Percentiles rank a stretch among this genome's conserved stretches.
phyloP scores from a whole-genome alignment of 2,888 invertebrate genomes.

The Hoplodrina blanda region DNA sequence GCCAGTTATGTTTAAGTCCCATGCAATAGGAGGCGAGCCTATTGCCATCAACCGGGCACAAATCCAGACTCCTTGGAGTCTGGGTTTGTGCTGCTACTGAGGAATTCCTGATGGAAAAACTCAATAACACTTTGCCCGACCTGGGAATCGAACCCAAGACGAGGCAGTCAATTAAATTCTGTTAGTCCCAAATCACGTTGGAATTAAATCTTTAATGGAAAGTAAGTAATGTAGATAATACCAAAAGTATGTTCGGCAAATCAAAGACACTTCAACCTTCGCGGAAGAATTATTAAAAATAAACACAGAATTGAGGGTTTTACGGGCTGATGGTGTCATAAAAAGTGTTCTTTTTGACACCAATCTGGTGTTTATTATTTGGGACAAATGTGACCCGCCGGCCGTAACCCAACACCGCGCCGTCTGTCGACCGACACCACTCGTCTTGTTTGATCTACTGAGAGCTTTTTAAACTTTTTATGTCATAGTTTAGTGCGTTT shows the following conservation, averaged over 20 bases:
- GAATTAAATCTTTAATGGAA: slow-evolving; percentile 60
- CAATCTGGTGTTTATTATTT: slow-evolving; percentile 90
- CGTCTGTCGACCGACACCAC: slow-evolving; percentile 86
- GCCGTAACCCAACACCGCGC: slow-evolving; percentile 83
- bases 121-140: too few species aligned
- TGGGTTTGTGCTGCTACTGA: too few species aligned
- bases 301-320: slow-evolving; percentile 81
- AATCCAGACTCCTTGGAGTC: too few species aligned
- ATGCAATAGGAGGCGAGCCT: too few species aligned
- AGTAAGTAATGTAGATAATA: slow-evolving; percentile 61
- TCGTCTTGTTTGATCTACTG: slow-evolving; percentile 90
- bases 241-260: slow-evolving; percentile 71
- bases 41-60: too few species aligned
- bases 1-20: slow-evolving; percentile 2
- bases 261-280: slow-evolving; percentile 80
- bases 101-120: too few species aligned
- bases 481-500: slow-evolving; percentile 88
- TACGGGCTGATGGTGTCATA: slow-evolving; percentile 88
- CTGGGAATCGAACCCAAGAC: too few species aligned
- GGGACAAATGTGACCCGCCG: slow-evolving; percentile 88
- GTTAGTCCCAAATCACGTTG: slow-evolving; percentile 12
- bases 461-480: slow-evolving; percentile 91
- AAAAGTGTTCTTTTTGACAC: slow-evolving; percentile 89
- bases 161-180: too few species aligned
- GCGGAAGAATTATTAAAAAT: slow-evolving; percentile 86